Base-by-base conservation (phyloP, 2,797 vertebrate species). In the Chaetophractus vellerosus region DNA sequence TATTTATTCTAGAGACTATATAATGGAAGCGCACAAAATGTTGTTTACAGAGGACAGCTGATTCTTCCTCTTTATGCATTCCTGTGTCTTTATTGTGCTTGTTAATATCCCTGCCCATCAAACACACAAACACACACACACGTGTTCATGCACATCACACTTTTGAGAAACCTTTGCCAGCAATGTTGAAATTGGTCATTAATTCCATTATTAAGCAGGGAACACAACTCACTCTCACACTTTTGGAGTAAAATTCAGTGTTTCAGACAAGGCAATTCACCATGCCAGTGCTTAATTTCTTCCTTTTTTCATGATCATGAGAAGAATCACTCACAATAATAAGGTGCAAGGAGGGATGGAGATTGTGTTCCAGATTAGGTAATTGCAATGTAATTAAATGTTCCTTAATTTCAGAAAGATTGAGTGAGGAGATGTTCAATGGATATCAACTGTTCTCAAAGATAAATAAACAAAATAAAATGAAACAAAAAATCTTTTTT, bases 1-100 rank as follows among this genome's bases (percentile, higher is more conserved):
- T 52, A 55, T 55, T 55, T 55, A 21, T 83, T 57, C 45, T 74
- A 48, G 89, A 87, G 24, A 84, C 33, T 74, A 89, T 69, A 85
- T 55, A 91, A 59, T 63, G 64, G 28, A 84, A 16, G 12, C 26
- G 1, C 45, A 71, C 5, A 18, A 12, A 83, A 48, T 21, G 2
- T 5, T 75, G 5, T 23, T 87, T 75, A 16, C 24, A 61, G 83
- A 52, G 45, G 16, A 18, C 26, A 14, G 6, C 45, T 10, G 1
- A 38, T n/a, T 41, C 21, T 91, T 55, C 57, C 33, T 72, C 23
- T 64, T 57, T 9, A 52, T 16, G 2, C 45, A 36, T 45, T 61
- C 31, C 31, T 83, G 63, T 45, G 41, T 79, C n/a, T 81, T 9
- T 31, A 14, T 33, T 74, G 2, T 74, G 18, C 45, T n/a, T 26